Evolutionary conservation across 2,113 vertebrate species (phyloP).

Genomic region (Phrynocephalus versicolor): DNA sequence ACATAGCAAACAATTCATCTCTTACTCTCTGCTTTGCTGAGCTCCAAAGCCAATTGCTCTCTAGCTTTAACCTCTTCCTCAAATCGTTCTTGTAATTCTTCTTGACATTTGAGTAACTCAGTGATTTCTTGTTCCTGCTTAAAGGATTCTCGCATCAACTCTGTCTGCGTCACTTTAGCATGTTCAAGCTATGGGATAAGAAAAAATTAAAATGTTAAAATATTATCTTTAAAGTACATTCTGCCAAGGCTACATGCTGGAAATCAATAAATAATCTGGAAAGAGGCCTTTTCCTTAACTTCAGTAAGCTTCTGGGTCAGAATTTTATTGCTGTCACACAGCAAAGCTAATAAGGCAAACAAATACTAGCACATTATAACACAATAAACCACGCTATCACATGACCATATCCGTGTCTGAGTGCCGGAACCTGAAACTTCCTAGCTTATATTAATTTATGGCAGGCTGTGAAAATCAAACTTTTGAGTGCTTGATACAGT

Average conservation of each 20-base stretch:
- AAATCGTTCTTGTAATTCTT: slow-evolving; percentile 89
- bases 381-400: slow-evolving; percentile 16
- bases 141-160: slow-evolving; percentile 92
- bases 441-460: slow-evolving; percentile 35
- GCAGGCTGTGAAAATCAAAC: slow-evolving; percentile 31
- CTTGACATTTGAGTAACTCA: slow-evolving; percentile 85
- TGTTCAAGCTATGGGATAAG: slow-evolving; percentile 86
- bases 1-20: background rate
- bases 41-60: slow-evolving; percentile 91
- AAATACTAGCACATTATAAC: slow-evolving; percentile 30
- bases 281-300: background rate
- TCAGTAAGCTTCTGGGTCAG: background rate
- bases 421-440: slow-evolving; percentile 39
- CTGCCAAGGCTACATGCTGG: background rate
- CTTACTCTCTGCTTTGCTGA: slow-evolving; percentile 91
- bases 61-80: slow-evolving; percentile 84
- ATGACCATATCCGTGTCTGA: slow-evolving; percentile 45
- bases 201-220: slow-evolving; percentile 36
- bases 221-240: slow-evolving; percentile 8
- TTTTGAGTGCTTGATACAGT: background rate
- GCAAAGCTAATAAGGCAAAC: slow-evolving; percentile 17
- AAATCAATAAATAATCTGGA: background rate
- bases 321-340: slow-evolving; percentile 4
- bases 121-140: slow-evolving; percentile 86
- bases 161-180: slow-evolving; percentile 91